Percentiles rank a stretch among this genome's conserved stretches.
phyloP scores from a whole-genome alignment of 2,113 vertebrate species.

The Physeter macrocephalus region DNA sequence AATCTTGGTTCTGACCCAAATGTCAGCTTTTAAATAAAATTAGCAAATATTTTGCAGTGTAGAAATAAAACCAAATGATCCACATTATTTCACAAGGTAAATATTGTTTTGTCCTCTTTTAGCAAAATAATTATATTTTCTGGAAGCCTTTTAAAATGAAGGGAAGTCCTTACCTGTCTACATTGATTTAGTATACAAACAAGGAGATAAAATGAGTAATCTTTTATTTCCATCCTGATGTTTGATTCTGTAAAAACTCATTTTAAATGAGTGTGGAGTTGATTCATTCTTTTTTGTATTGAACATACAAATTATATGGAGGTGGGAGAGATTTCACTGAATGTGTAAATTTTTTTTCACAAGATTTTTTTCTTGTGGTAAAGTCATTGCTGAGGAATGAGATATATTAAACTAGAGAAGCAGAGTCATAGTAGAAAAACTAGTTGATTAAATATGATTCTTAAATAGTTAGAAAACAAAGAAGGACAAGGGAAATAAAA shows the following conservation, averaged over 20 bases:
- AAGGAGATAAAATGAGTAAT: neutral
- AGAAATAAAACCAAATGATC: neutral
- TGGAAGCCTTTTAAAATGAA: neutral
- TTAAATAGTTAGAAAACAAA: neutral
- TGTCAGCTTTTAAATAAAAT: conserved; percentile 25
- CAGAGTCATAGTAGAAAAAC: neutral
- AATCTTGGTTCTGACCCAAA: neutral
- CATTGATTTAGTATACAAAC: neutral
- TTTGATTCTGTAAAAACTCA: neutral
- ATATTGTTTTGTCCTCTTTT: neutral
- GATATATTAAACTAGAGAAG: neutral
- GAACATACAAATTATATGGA: neutral
- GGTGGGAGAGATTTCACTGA: neutral
- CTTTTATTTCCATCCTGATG: neutral
- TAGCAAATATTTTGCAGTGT: neutral
- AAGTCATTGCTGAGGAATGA: neutral
- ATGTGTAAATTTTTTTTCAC: neutral
- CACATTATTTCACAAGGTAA: neutral
- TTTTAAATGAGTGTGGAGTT: neutral
- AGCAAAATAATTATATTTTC: neutral
- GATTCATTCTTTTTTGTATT: neutral
- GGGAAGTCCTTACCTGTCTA: neutral
- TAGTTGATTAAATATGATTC: neutral
- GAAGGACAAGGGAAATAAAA: neutral
- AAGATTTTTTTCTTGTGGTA: neutral